Evolutionary conservation across 1,140 invertebrate species (phyloP), one percentile per base, ranked within the genome.

Genomic region (Trichonephila clavata): DNA sequence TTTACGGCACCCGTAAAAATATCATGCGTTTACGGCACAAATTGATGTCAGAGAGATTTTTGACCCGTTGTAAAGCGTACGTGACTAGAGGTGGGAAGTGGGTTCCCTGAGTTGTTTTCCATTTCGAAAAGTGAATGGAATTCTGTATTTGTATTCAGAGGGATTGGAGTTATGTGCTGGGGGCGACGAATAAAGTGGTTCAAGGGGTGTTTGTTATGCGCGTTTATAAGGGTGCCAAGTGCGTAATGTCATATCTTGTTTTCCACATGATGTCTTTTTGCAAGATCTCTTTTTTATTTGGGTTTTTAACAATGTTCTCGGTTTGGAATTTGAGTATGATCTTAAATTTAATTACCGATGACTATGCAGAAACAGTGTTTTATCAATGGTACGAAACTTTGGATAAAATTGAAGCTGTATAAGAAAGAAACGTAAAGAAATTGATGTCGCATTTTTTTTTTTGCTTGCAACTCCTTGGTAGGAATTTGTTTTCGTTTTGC

Each of bases 21-120:
- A 59, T 43, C 43, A 84, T 65, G 77, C 90, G 77, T 83, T 91
- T 83, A 83, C 43, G 65, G 84, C 81, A 60, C 81, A 92, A 92
- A 92, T 92, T 86, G 91, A 92, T 92, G 81, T 92, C 81, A 86
- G 61, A 77, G 63, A 50, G 91, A 92, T 92, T 86, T 92, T 92
- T 92, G 91, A 92, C 91, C 83, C 60, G 63, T 77, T 86, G 39
- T 86, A 65, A 86, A 86, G 24, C 59, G 81, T 16, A 77, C 81
- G 81, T 92, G 83, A 86, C 91, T 92, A 10, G 59, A 27, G 61
- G 60, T 60, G 27, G 71, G 14, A 32, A 77, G 61, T 63, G 61
- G 61, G 61, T 13, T 50, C 50, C 50, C 50, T 13, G 50, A 50
- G 50, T 16, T 63, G 61, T 63, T 63, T 63, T 63, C 61, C 61